Conservation (phyloP, 2,797 vertebrate species). For the Lepus townsendii region DNA sequence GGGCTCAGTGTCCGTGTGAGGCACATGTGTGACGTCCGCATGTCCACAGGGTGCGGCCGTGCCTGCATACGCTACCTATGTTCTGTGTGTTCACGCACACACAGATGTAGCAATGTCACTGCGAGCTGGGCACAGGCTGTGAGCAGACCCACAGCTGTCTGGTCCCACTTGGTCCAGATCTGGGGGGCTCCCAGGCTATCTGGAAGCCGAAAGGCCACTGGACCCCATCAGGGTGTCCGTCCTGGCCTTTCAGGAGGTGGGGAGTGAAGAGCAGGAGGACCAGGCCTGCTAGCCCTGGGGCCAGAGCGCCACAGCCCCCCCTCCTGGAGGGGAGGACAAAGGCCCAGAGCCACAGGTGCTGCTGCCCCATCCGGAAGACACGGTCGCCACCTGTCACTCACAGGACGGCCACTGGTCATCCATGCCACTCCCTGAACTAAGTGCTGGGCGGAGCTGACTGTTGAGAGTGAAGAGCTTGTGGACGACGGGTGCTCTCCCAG, state of each 20-base stretch:
- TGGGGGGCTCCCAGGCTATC: not conserved
- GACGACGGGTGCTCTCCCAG: no score
- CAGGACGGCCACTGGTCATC: not conserved
- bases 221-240: not conserved
- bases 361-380: not conserved
- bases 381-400: not conserved
- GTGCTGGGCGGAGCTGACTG: not conserved
- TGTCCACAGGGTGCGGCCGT: not conserved
- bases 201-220: not conserved
- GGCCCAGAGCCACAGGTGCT: accelerated
- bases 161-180: not conserved
- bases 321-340: accelerated
- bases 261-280: not conserved
- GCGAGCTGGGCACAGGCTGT: not conserved
- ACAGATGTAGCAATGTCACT: not conserved
- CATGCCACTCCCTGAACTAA: not conserved
- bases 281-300: not conserved
- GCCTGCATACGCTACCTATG: not conserved
- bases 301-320: not conserved
- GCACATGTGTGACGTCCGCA: not conserved
- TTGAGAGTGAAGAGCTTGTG: not conserved
- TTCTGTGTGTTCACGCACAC: not conserved
- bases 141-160: not conserved
- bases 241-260: not conserved
- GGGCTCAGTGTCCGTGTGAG: not conserved